These are phyloP conservation scores for Orbicella faveolata DNA, from an alignment of 64 coral and sea anemone species.

Conservation along the genomic window DNA sequence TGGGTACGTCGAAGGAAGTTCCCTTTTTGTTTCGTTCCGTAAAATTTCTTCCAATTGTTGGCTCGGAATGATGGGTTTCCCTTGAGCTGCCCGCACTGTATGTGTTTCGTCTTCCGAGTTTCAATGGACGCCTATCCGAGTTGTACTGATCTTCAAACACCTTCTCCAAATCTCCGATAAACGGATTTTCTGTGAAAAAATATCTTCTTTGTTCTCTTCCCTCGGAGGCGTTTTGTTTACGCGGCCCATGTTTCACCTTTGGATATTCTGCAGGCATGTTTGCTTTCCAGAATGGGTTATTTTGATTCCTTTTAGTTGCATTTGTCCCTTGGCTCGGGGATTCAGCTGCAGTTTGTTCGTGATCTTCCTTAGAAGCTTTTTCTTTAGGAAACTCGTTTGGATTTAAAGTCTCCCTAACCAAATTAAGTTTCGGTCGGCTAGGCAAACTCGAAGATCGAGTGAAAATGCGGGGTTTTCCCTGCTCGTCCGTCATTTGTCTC, in stretches of 20 bases:
- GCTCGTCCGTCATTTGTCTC: neutral
- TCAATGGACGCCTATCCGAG: neutral
- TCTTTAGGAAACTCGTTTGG: neutral
- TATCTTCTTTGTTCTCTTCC: conserved; percentile 20
- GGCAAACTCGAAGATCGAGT: conserved; percentile 6
- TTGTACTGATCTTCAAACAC: conserved; percentile 23
- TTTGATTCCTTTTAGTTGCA: neutral
- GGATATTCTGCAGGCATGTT: neutral
- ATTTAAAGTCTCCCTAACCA: neutral
- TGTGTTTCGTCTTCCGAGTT: neutral
- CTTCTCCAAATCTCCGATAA: conserved; percentile 13
- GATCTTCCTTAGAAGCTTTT: neutral
- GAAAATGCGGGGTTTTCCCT: conserved; percentile 31
- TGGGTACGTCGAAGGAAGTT: conserved; percentile 5
- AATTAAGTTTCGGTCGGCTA: neutral
- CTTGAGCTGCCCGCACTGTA: neutral
- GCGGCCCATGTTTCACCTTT: neutral
- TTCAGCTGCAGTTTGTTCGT: neutral
- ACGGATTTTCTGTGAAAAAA: conserved; percentile 27
- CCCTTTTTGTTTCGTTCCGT: neutral
- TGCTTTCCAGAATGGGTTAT: neutral
- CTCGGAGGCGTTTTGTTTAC: neutral
- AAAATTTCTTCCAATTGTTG: neutral
- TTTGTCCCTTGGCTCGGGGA: neutral
- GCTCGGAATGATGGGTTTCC: neutral